phyloP scores from a whole-genome alignment of 2,797 vertebrate species.

The Anguilla pacifica region DNA sequence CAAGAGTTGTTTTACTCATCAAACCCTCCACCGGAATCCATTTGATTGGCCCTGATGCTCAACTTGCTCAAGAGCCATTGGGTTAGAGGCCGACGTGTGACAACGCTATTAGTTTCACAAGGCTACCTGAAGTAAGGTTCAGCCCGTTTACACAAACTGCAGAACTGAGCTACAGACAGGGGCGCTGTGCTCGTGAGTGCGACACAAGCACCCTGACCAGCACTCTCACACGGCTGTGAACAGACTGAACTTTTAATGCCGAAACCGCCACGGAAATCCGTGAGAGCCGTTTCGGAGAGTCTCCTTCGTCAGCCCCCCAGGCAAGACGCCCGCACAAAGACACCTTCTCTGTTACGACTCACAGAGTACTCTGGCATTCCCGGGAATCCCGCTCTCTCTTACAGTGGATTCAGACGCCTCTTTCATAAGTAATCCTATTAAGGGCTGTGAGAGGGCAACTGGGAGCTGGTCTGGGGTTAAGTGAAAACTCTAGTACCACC shows the following conservation, averaged over 20 bases:
- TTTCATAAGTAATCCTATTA: constrained; percentile 45
- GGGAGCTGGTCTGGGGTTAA: constrained; percentile 17
- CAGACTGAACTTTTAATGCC: not conserved
- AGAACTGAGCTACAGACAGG: too few species aligned
- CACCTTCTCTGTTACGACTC: not conserved
- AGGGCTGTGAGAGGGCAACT: constrained; percentile 22
- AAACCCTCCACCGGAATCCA: not conserved
- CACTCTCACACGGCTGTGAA: not conserved
- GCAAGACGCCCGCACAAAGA: not conserved
- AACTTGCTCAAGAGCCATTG: not conserved
- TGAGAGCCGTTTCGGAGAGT: not conserved
- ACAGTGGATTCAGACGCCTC: constrained; percentile 30
- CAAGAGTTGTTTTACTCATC: constrained; percentile 23
- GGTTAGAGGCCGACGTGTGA: not conserved
- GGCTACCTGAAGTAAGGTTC: not conserved
- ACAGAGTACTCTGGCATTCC: constrained; percentile 24
- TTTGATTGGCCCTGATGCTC: not conserved
- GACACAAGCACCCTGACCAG: not conserved
- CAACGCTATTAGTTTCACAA: not conserved
- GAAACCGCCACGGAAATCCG: not conserved
- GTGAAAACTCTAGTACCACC: constrained; percentile 11
- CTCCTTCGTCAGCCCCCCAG: constrained; percentile 16
- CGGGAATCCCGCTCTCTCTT: constrained; percentile 31
- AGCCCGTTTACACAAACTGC: not conserved
- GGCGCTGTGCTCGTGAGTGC: too few species aligned